Evolutionary conservation across 1,140 invertebrate genomes (phyloP).

Genomic region (Homarus americanus): DNA sequence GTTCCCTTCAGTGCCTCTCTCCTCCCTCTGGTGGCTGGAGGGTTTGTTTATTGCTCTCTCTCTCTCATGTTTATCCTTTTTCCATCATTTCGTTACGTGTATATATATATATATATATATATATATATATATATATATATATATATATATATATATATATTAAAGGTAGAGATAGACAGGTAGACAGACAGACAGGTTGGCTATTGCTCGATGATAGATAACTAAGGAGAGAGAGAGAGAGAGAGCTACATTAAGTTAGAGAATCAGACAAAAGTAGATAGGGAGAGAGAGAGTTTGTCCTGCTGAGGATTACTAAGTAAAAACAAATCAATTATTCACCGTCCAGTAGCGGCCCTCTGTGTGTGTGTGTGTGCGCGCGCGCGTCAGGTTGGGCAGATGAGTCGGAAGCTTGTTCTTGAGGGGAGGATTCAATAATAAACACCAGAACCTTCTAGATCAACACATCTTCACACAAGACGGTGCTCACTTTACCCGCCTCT

Average conservation of each 20-base stretch:
- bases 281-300: too few relatives aligned
- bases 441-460: neutral
- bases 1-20: neutral
- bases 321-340: too few relatives aligned
- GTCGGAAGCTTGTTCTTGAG: neutral
- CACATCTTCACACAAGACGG: neutral
- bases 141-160: neutral
- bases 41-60: too few relatives aligned
- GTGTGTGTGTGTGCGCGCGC: neutral
- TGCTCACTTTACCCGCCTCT: neutral
- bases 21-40: neutral
- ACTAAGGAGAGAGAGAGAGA: too few relatives aligned
- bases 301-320: too few relatives aligned
- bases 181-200: too few relatives aligned
- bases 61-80: too few relatives aligned
- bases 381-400: neutral
- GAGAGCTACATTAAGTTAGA: too few relatives aligned
- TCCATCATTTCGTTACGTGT: too few relatives aligned
- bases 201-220: too few relatives aligned
- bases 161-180: neutral
- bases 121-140: neutral
- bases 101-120: too few relatives aligned
- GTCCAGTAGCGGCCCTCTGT: neutral
- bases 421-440: neutral
- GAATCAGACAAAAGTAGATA: too few relatives aligned